phyloP scores from a whole-genome alignment of 2,888 invertebrate species.

The Papilio elwesi region DNA sequence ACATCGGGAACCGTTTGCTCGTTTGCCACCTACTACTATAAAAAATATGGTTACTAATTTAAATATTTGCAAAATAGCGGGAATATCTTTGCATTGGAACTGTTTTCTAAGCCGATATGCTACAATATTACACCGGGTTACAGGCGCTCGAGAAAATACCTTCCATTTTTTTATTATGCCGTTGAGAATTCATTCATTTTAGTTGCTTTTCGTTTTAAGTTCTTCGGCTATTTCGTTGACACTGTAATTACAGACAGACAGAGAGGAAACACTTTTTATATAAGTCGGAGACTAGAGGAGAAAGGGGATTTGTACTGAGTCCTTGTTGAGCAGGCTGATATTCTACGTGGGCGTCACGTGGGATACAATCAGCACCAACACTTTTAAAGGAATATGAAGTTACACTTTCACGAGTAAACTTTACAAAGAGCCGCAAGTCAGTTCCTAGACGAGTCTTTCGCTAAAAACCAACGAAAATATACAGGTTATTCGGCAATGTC shows the following conservation, averaged over 20 bases:
- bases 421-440: no score
- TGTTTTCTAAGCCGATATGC: slow-evolving; percentile 12
- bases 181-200: slow-evolving; percentile 10
- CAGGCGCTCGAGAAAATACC: background rate
- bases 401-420: no score
- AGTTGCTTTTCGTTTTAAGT: background rate
- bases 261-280: background rate
- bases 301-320: background rate
- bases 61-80: background rate
- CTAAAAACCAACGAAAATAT: no score
- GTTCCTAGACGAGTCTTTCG: no score
- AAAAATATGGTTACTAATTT: background rate
- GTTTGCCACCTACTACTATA: no score
- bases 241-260: background rate
- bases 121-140: slow-evolving; percentile 6
- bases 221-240: slow-evolving; percentile 2
- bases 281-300: no score
- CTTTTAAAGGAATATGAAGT: no score
- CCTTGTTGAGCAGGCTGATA: no score
- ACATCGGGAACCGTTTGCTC: no score
- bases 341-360: no score
- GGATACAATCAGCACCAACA: no score
- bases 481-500: no score
- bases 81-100: background rate
- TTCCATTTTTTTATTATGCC: background rate